A percentile compares a stretch with the other conserved stretches of the same genome.
Evolutionary conservation across 1,140 invertebrate species (phyloP).

Genomic region (Archivesica marissinica): DNA sequence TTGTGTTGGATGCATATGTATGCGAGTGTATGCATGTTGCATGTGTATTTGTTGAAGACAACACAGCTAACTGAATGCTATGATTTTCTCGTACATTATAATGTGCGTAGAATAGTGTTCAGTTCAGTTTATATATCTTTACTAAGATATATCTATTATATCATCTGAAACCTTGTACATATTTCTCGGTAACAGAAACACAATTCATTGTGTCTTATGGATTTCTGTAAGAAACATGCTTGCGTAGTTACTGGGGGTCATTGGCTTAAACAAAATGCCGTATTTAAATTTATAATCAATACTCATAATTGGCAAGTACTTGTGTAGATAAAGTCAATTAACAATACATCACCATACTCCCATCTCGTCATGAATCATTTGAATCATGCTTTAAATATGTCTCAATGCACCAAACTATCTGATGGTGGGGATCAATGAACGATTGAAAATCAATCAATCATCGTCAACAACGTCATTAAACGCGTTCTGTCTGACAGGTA

Average conservation of each 20-base stretch:
- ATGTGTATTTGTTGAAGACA: too few species aligned
- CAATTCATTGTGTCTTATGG: not conserved
- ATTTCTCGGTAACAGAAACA: too few species aligned
- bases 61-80: too few species aligned
- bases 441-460: slow-evolving; percentile 36
- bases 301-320: not conserved
- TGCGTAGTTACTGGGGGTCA: slow-evolving; percentile 21
- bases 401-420: not conserved
- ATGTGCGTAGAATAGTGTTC: too few species aligned
- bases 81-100: too few species aligned
- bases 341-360: slow-evolving; percentile 2
- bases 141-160: too few species aligned
- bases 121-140: too few species aligned
- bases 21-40: too few species aligned
- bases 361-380: not conserved
- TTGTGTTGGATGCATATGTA: too few species aligned
- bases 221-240: slow-evolving; percentile 20
- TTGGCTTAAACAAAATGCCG: not conserved
- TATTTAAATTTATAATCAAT: not conserved
- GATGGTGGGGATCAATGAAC: not conserved
- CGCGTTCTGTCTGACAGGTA: not conserved
- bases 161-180: too few species aligned
- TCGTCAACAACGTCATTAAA: not conserved
- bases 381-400: slow-evolving; percentile 30
- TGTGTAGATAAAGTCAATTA: slow-evolving; percentile 14